Base-by-base conservation (phyloP, 2,888 invertebrate genomes). In the Stegana nigrithorax region DNA sequence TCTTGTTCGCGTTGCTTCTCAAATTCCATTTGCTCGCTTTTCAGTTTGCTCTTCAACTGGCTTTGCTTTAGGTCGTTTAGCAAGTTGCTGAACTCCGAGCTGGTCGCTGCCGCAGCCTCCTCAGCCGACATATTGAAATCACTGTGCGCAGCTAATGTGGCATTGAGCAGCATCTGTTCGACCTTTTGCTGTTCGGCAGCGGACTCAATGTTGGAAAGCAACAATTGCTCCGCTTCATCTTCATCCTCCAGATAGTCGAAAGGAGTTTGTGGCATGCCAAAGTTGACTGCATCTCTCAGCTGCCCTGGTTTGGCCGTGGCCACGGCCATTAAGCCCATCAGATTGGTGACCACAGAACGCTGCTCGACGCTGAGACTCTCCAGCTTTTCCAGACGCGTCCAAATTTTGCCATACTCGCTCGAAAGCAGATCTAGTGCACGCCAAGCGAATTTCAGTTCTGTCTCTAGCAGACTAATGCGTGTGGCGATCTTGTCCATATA, bases 341-440 rank as follows among this genome's bases (percentile, higher is more conserved):
- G 87, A 81, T 95, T 95, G 58, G 93, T 91, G 75, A 96, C 95
- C 45, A 96, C 95, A 73, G 93, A 92, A 84, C 96, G 96, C 84
- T 96, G 96, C 81, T 96, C 95, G 83, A 92, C 91, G 2, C 96
- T 89, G 65, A 96, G 89, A 21, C 93, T 90, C 83, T 96, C 96
- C 26, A 96, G 87, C 84, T 95, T 93, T 81, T 96, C 96, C 65
- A 96, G 87, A 47, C 95, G 88, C 80, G 94, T 93, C 95, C 96
- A 96, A 93, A 96, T 96, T 83, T 94, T 93, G 59, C 95, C 93
- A 80, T 96, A 96, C 83, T 96, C 96, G 80, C 94, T 94, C 39
- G 95, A 95, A 29, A 96, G 89, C 59, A 96, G 88, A 82, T 96
- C 96, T 61, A 96, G 88, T 2, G 96, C 95, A 69, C 95, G 89